phyloP scores from a whole-genome alignment of 2,888 invertebrate species.

The Erebia ligea region DNA sequence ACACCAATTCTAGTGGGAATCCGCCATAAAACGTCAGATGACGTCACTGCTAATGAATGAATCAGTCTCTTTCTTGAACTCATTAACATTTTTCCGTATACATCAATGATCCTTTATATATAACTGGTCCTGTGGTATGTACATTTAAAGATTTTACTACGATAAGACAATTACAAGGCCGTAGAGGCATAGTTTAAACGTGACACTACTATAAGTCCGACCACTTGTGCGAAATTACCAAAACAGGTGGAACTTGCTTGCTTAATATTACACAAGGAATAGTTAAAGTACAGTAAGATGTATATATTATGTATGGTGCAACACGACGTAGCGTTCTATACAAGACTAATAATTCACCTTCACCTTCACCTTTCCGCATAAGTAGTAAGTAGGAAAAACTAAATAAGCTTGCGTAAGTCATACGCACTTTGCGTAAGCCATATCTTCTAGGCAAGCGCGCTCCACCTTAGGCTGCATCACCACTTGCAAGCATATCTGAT shows the following conservation, averaged over 20 bases:
- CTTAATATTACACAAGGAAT: too few relatives aligned
- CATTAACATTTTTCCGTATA: background rate
- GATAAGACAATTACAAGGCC: background rate
- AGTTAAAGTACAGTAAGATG: too few relatives aligned
- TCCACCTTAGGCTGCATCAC: too few relatives aligned
- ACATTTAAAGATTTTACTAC: background rate
- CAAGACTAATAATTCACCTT: too few relatives aligned
- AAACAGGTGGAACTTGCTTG: background rate
- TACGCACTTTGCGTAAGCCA: too few relatives aligned
- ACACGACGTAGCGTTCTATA: too few relatives aligned
- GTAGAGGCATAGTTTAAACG: background rate
- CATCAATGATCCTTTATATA: background rate
- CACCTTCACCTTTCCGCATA: too few relatives aligned
- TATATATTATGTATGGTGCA: too few relatives aligned
- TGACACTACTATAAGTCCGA: background rate
- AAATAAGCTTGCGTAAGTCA: too few relatives aligned
- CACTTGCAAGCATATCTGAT: too few relatives aligned
- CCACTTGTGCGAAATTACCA: background rate
- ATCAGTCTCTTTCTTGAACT: conserved; percentile 16
- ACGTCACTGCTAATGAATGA: conserved; percentile 26
- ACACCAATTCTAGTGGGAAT: conserved; percentile 20
- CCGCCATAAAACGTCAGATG: conserved; percentile 13
- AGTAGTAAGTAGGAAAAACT: too few relatives aligned
- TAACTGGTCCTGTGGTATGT: background rate
- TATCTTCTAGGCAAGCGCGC: too few relatives aligned